phyloP scores from a whole-genome alignment of 1,140 invertebrate species.

The Rhyzopertha dominica region DNA sequence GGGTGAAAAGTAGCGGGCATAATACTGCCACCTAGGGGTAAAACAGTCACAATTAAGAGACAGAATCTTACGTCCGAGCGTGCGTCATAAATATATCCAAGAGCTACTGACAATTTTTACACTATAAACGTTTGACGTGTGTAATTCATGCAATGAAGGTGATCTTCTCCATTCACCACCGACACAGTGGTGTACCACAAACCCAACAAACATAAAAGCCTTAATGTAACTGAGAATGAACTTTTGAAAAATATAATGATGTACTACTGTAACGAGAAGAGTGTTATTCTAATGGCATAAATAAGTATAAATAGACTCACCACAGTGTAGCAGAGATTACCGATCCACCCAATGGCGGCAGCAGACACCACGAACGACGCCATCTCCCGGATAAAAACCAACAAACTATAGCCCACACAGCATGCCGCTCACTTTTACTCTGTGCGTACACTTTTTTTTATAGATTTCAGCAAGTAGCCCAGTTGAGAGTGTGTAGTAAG shows the following conservation, averaged over 20 bases:
- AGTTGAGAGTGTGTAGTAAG: too few species aligned
- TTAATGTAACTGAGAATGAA: conserved; percentile 14
- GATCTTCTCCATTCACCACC: too few species aligned
- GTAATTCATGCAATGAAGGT: too few species aligned
- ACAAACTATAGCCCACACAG: conserved; percentile 42
- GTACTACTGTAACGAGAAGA: too few species aligned
- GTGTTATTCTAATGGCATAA: conserved; percentile 23
- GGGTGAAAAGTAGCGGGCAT: conserved; percentile 49
- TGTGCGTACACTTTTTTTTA: too few species aligned
- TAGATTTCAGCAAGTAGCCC: too few species aligned
- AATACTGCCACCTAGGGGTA: conserved; percentile 52
- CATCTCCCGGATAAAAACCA: conserved; percentile 39
- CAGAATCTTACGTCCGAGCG: conserved; percentile 6
- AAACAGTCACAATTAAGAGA: conserved; percentile 1
- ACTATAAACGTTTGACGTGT: conserved; percentile 14
- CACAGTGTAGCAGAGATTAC: conserved; percentile 42
- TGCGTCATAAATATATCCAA: conserved; percentile 6
- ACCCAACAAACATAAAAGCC: conserved; percentile 1
- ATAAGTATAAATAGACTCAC: conserved; percentile 44
- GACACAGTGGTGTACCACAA: too few species aligned
- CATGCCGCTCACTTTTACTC: conserved; percentile 28
- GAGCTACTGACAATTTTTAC: conserved; percentile 11
- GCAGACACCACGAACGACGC: conserved; percentile 39
- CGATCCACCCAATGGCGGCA: conserved; percentile 35
- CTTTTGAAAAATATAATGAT: conserved; percentile 17